Evolutionary conservation across 2,888 invertebrate genomes (phyloP), one percentile per base, ranked within the genome.

Genomic region (Lasioglossum zephyrum): DNA sequence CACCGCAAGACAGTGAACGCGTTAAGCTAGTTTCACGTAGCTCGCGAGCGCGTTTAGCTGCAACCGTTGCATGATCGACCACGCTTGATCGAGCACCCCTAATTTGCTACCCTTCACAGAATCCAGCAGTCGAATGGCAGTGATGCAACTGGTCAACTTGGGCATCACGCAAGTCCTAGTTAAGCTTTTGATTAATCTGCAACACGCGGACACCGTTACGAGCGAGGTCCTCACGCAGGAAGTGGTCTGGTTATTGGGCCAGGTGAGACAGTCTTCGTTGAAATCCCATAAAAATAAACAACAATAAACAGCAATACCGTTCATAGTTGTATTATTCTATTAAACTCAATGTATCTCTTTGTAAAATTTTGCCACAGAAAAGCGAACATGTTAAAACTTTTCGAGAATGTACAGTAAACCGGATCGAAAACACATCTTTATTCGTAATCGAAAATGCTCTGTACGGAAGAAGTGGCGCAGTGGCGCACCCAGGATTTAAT

Each of bases 171-270:
- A 96, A 93, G 95, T 95, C 89, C 94, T 96, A 90, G 95, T 96
- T 89, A 96, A 96, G 92, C 95, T 96, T 82, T 93, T 97, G 91
- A 94, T 96, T 85, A 95, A 95, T 82, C 95, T 95, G 80, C 96
- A 96, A 92, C 94, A 95, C 92, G 95, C 96, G 91, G 96, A 96
- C 79, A 96, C 95, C 90, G 95, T 96, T 73, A 94, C 95, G 91
- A 95, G 95, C 87, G 96, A 97, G 92, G 94, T 96, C 86, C 95
- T 96, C 91, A 93, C 96, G 90, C 96, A 96, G 91, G 96, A 97
- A 94, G 95, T 96, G 89, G 95, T 97, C 85, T 96, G 96, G 96
- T 96, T 96, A 92, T 94, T 97, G 89, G 96, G 96, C 93, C 96
- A 96, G 91, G 95, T 97, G 87, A 82, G 31, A 18, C 26, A 22